Evolutionary conservation across 2,888 invertebrate genomes (phyloP).

Genomic region (Julus scandinavius): DNA sequence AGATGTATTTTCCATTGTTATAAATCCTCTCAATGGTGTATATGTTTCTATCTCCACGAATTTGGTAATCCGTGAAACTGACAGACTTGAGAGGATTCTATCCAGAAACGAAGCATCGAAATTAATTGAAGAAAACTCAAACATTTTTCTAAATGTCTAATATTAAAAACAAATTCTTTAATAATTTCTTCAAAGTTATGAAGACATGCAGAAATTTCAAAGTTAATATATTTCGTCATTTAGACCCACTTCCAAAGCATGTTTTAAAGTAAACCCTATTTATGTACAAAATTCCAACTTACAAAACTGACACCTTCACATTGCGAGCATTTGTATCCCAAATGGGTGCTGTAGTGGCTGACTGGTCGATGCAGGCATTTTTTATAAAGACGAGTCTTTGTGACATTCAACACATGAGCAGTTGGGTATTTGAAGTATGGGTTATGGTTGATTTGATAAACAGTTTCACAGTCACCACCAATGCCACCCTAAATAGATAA

Average conservation of each 20-base stretch:
- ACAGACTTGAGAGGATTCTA: neutral
- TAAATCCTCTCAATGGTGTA: conserved; percentile 57
- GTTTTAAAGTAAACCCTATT: no score
- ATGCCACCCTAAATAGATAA: conserved; percentile 54
- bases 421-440: conserved; percentile 51
- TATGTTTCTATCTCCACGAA: conserved; percentile 53
- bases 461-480: conserved; percentile 56
- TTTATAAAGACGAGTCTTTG: conserved; percentile 52
- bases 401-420: conserved; percentile 56
- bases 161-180: no score
- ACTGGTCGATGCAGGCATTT: conserved; percentile 55
- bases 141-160: no score
- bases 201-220: no score
- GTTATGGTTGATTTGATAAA: conserved; percentile 53
- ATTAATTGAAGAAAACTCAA: neutral
- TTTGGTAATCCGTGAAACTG: conserved; percentile 53
- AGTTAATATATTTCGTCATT: no score
- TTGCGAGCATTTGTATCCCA: conserved; percentile 57
- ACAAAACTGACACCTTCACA: conserved; percentile 47
- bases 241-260: no score
- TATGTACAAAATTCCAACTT: neutral
- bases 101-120: neutral
- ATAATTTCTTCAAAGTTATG: neutral
- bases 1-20: conserved; percentile 51
- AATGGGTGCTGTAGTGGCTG: conserved; percentile 47